These are phyloP conservation scores for Paracentrotus lividus DNA, from an alignment of 53 echinoderm and acorn worm species.

Conservation along the genomic window DNA sequence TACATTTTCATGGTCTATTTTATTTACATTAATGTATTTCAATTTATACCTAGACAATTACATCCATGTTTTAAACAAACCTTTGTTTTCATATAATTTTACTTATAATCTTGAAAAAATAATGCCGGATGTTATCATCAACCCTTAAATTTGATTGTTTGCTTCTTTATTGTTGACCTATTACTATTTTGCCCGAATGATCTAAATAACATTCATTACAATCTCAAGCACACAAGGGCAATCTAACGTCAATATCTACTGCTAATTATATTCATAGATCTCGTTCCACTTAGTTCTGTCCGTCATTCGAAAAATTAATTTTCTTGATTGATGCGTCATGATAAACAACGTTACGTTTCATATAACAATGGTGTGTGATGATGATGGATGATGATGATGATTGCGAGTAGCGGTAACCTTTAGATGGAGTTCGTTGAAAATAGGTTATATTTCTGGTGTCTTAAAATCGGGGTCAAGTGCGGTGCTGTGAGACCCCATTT, in stretches of 20 bases:
- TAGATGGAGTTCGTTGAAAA: slow-evolving; percentile 23
- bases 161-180: no score
- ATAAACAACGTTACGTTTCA: not conserved
- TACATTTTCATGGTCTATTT: no score
- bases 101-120: no score
- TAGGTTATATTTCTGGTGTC: not conserved
- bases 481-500: slow-evolving; percentile 10
- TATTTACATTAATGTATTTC: no score
- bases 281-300: not conserved
- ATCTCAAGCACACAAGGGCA: not conserved
- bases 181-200: no score
- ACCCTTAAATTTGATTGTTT: no score
- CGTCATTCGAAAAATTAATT: slow-evolving; percentile 1
- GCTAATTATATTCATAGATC: not conserved
- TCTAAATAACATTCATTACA: not conserved
- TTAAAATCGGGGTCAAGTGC: slow-evolving; percentile 51
- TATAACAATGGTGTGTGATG: not conserved
- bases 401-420: not conserved
- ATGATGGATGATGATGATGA: no score
- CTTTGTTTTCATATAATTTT: no score
- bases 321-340: not conserved
- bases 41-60: no score
- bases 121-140: no score
- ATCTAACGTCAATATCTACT: not conserved
- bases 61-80: no score